phyloP scores from a whole-genome alignment of 2,888 invertebrate species.

The Phymatocera aterrima region DNA sequence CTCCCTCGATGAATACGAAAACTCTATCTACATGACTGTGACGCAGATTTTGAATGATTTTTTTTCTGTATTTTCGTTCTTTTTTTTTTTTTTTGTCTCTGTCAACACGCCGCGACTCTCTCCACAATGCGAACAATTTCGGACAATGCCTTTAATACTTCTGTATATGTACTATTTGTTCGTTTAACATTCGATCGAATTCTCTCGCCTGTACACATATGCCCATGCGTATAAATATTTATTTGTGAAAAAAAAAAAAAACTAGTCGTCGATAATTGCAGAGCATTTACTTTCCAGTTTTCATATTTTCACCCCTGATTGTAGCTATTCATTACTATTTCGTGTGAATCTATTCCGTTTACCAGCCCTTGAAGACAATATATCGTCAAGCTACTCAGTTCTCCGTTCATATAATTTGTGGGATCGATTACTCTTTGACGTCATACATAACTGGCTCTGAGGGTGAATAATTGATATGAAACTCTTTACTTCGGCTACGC shows the following conservation, averaged over 20 bases:
- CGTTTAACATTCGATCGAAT: neutral
- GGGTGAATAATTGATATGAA: neutral
- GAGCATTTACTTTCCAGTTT: neutral
- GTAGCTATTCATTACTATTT: neutral
- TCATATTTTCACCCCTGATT: neutral
- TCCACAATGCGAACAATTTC: neutral
- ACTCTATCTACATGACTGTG: slow-evolving; percentile 25
- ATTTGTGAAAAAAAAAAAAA: neutral
- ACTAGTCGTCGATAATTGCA: neutral
- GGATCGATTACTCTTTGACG: slow-evolving; percentile 67
- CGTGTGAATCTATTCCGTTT: neutral
- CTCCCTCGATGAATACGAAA: neutral
- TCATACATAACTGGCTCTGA: slow-evolving; percentile 55
- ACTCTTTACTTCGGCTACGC: neutral
- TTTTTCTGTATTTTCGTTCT: neutral
- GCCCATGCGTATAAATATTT: neutral
- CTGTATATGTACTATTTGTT: neutral
- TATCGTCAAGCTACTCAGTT: slow-evolving; percentile 61
- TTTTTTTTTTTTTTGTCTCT: slow-evolving; percentile 2
- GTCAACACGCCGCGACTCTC: neutral
- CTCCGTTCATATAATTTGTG: slow-evolving; percentile 63
- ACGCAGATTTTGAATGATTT: slow-evolving; percentile 20
- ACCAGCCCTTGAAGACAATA: slow-evolving; percentile 47
- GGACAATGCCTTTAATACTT: slow-evolving; percentile 17
- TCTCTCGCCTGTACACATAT: neutral